phyloP scores from a whole-genome alignment of 2,113 vertebrate species.

The Tauraco erythrolophus region DNA sequence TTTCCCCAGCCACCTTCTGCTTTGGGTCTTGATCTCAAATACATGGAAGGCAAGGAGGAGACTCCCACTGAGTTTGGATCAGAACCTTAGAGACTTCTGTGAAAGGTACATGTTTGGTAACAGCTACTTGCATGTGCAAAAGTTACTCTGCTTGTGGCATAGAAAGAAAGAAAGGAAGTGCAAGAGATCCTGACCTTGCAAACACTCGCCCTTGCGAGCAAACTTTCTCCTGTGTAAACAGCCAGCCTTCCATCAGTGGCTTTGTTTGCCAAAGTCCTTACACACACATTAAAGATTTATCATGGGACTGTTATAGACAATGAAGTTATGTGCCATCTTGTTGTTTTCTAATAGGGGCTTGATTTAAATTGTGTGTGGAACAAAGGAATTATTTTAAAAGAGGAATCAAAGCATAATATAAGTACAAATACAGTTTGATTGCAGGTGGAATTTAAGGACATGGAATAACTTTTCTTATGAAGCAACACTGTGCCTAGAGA shows the following conservation, averaged over 20 bases:
- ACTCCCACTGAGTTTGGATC: background rate
- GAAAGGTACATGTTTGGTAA: background rate
- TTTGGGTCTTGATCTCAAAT: background rate
- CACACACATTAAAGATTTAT: background rate
- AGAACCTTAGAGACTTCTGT: background rate
- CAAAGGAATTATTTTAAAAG: background rate
- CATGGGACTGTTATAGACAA: fast-evolving
- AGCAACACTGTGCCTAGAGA: background rate
- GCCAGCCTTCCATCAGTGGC: background rate
- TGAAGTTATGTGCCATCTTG: background rate
- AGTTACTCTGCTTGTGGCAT: background rate
- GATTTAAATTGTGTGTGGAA: background rate
- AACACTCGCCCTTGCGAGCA: background rate
- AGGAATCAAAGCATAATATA: background rate
- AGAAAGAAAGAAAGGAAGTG: background rate
- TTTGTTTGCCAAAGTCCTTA: background rate
- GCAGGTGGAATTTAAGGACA: background rate
- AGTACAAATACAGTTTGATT: background rate
- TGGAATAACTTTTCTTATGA: background rate
- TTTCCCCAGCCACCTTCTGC: background rate
- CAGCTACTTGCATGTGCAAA: background rate
- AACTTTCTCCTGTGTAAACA: background rate
- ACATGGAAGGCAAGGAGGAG: background rate
- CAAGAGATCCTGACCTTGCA: background rate
- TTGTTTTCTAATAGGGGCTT: background rate